Base-by-base conservation (phyloP, 2,888 invertebrate species). In the Temnothorax ravouxi region DNA sequence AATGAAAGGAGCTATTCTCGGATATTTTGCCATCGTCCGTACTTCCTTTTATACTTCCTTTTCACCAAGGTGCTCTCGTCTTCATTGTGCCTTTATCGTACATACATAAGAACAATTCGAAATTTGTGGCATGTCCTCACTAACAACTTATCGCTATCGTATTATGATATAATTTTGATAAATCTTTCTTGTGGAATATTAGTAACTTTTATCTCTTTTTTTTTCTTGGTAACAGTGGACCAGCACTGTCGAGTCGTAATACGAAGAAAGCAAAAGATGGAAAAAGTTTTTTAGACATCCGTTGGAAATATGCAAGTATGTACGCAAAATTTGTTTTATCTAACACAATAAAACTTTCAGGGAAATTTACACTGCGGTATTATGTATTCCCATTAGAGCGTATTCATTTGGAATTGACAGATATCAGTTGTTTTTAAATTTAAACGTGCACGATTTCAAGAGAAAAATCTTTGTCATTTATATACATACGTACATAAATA, bases 1-100 rank as follows among this genome's bases (percentile, higher is more conserved):
- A 67, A 71, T 86, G 56, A 72, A 84, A 89, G n/a, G 41, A 47
- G 13, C 41, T 80, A 83, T 61, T 80, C 50, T n/a, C 61, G 61
- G 41, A 56, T 56, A 79, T 79, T 29, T 79, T 44, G 72, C 64
- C 84, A 72, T 81, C 79, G 47, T 83, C 34, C 6, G 34, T 34
- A 69, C 83, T 82, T 72, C 74, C 66, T 62, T 89, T 88, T 88
- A 89, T 89, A 89, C 89, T 88, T 89, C 83, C 77, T 88, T 87
- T 85, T 90, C 83, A 88, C 83, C 90, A 90, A 88, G 87, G 88
- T 88, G 88, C 90, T 88, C 86, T 86, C 82, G 41, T 64, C 75
- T 86, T 76, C 77, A 38, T 47, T 38, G 76, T 71, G 18, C 61
- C 15, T 59, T 71, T 61, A 25, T 38, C 15, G 1, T 59, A 47